A percentile compares a stretch with the other conserved stretches of the same genome.
phyloP scores from a whole-genome alignment of 2,888 invertebrate species.

The Pegoplata infirma region DNA sequence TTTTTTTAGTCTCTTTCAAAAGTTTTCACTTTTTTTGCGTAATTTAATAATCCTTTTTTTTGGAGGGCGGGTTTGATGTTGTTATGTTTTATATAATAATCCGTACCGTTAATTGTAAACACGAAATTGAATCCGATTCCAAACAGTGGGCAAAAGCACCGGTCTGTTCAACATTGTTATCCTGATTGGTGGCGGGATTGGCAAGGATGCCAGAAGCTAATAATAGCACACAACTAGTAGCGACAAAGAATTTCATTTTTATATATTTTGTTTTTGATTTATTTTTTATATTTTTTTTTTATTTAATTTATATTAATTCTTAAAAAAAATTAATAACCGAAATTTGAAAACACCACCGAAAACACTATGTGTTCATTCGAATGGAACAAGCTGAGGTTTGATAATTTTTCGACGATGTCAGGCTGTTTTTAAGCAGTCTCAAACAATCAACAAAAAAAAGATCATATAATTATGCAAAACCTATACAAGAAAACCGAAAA shows the following conservation, averaged over 20 bases:
- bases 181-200: constrained; percentile 70
- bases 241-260: constrained; percentile 76
- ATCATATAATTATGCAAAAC: constrained; percentile 71
- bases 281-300: too few species aligned
- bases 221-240: constrained; percentile 73
- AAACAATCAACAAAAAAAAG: constrained; percentile 70
- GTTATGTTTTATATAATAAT: constrained; percentile 62
- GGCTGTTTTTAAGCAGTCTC: constrained; percentile 78
- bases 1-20: constrained; percentile 46
- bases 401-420: constrained; percentile 78
- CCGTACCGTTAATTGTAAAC: constrained; percentile 81
- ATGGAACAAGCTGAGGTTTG: constrained; percentile 79
- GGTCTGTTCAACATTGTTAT: constrained; percentile 66
- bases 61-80: too few species aligned
- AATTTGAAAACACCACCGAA: constrained; percentile 72
- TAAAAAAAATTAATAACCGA: constrained; percentile 15
- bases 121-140: constrained; percentile 82
- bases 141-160: constrained; percentile 80
- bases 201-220: constrained; percentile 74
- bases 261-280: constrained; percentile 42
- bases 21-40: constrained; percentile 44
- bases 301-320: constrained; percentile 10
- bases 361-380: constrained; percentile 78
- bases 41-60: constrained; percentile 44
- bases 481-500: constrained; percentile 52